Conservation (phyloP, 35 echinoderm and acorn worm genomes). For the Heliocidaris tuberculata region DNA sequence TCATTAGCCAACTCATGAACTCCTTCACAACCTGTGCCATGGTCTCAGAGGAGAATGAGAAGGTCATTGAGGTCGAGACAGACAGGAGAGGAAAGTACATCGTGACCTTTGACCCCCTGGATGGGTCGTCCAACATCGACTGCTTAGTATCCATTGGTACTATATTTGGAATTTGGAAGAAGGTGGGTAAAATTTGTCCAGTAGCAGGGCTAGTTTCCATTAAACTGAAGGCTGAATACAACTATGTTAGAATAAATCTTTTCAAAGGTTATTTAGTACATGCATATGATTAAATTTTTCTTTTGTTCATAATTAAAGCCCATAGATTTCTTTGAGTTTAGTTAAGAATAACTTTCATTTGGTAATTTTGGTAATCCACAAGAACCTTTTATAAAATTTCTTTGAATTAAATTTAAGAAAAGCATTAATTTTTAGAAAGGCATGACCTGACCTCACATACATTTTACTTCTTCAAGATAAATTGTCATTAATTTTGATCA, state of each 20-base stretch:
- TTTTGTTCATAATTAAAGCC: too few species aligned
- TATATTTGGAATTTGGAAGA: slow-evolving; percentile 95
- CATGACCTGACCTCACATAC: too few species aligned
- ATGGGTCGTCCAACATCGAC: slow-evolving; percentile 98
- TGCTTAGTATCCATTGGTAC: slow-evolving; percentile 98
- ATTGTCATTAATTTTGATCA: too few species aligned
- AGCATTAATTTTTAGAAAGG: too few species aligned
- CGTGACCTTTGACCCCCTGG: slow-evolving; percentile 93
- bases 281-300: not conserved
- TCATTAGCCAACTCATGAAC: slow-evolving; percentile 77
- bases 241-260: too few species aligned
- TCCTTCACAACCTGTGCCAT: slow-evolving; percentile 89
- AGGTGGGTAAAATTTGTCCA: slow-evolving; percentile 52
- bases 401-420: too few species aligned
- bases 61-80: slow-evolving; percentile 78
- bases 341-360: too few species aligned
- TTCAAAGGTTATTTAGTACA: not conserved
- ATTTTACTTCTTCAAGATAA: too few species aligned
- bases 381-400: too few species aligned
- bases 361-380: too few species aligned
- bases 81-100: slow-evolving; percentile 90
- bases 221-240: too few species aligned
- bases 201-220: not conserved
- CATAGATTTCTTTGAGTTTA: too few species aligned
- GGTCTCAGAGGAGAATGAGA: slow-evolving; percentile 95